Evolutionary conservation across 1,140 invertebrate species (phyloP).

Genomic region (Drosophila arizonae): DNA sequence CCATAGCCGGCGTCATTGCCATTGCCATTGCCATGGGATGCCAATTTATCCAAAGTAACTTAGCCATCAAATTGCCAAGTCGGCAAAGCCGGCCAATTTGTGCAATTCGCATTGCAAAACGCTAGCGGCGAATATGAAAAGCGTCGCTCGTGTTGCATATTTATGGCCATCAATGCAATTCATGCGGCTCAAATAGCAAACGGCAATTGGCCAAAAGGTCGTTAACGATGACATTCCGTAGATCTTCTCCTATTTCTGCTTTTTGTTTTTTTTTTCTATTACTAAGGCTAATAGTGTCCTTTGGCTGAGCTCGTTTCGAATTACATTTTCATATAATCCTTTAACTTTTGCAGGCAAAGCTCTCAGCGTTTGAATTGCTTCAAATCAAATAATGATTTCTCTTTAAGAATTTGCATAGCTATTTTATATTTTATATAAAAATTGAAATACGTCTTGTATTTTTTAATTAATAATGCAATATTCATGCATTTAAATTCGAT

Average conservation of each 20-base stretch:
- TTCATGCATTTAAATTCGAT: no score
- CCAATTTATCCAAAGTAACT: constrained; percentile 51
- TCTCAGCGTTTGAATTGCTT: no score
- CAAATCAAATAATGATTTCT: no score
- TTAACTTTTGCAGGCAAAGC: no score
- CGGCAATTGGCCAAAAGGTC: constrained; percentile 42
- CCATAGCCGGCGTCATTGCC: background rate
- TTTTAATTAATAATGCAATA: no score
- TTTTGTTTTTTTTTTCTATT: no score
- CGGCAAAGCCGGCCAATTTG: constrained; percentile 50
- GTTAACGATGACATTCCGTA: constrained; percentile 45
- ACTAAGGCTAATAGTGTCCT: background rate
- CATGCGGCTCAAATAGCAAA: constrained; percentile 52
- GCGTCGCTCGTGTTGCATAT: constrained; percentile 59
- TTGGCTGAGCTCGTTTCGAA: no score
- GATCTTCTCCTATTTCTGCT: constrained; percentile 24
- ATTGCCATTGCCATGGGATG: constrained; percentile 51
- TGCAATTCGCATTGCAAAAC: constrained; percentile 51
- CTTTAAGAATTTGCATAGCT: no score
- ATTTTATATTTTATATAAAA: no score
- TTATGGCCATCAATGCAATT: constrained; percentile 61
- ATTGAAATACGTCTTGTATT: no score
- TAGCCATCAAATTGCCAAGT: constrained; percentile 44
- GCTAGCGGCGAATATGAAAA: constrained; percentile 13
- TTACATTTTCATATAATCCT: no score